Evolutionary conservation across 2,113 vertebrate genomes (phyloP).

Genomic region (Dinomys branickii): DNA sequence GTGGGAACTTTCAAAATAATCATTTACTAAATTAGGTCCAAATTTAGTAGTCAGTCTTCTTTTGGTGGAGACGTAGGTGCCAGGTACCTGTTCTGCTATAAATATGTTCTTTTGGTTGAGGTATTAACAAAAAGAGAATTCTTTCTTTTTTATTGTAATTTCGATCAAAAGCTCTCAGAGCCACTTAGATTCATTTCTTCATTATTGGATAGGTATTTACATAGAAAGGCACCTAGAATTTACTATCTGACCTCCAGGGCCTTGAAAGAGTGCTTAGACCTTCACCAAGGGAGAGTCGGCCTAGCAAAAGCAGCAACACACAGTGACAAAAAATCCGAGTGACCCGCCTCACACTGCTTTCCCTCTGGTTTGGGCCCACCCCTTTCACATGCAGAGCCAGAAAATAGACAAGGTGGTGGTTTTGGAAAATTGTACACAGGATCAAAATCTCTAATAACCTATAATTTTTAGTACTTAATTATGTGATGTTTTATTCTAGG

Average conservation of each 20-base stretch:
- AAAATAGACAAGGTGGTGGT: constrained; percentile 67
- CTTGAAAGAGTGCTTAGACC: constrained; percentile 1
- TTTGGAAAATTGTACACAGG: constrained; percentile 72
- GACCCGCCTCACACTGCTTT: background rate
- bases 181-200: constrained; percentile 38
- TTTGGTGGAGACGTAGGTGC: constrained; percentile 28
- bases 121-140: constrained; percentile 10
- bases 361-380: constrained; percentile 47
- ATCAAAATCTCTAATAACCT: constrained; percentile 78
- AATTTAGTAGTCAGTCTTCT: constrained; percentile 36
- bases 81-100: background rate
- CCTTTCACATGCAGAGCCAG: constrained; percentile 66
- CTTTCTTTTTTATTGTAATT: constrained; percentile 23
- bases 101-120: background rate
- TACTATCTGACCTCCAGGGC: background rate
- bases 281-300: background rate
- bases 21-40: constrained; percentile 49
- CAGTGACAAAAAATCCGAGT: background rate
- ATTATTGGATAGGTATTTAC: background rate
- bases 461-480: constrained; percentile 80
- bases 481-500: constrained; percentile 81
- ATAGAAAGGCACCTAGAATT: constrained; percentile 10
- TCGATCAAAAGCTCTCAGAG: constrained; percentile 40
- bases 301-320: background rate
- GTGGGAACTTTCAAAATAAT: constrained; percentile 56